Conservation (phyloP, 2,888 invertebrate genomes). For the Napeogenes sylphis region DNA sequence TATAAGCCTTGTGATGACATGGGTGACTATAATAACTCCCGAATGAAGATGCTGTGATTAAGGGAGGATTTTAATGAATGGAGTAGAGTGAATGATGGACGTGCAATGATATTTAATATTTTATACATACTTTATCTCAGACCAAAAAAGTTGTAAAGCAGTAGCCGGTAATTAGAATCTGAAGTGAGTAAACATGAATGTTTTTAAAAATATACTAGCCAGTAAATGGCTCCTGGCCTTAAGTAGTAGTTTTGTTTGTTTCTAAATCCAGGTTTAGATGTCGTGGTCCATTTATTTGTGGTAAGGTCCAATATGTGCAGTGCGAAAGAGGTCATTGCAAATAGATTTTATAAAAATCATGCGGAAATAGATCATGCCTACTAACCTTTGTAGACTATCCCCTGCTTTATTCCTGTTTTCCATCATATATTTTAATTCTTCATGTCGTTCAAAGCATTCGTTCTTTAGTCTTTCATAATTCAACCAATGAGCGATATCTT, state of each 20-base stretch:
- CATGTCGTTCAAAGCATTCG: constrained; percentile 71
- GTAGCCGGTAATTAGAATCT: too few relatives aligned
- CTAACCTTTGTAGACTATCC: constrained; percentile 60
- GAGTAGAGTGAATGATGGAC: constrained; percentile 1
- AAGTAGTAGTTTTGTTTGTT: too few relatives aligned
- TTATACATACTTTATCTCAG: not conserved
- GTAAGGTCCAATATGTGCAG: constrained; percentile 18
- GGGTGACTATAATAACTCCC: not conserved
- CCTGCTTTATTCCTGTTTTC: constrained; percentile 54
- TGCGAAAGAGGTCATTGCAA: constrained; percentile 35
- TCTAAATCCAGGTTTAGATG: too few relatives aligned
- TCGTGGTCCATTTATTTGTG: not conserved
- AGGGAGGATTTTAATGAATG: not conserved
- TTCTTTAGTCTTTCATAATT: constrained; percentile 77
- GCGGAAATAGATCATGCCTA: constrained; percentile 5
- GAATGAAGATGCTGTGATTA: not conserved
- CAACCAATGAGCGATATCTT: constrained; percentile 75
- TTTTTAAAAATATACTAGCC: too few relatives aligned
- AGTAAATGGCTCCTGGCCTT: too few relatives aligned
- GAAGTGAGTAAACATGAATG: too few relatives aligned
- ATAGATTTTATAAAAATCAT: not conserved
- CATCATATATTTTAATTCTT: constrained; percentile 61
- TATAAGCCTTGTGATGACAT: not conserved
- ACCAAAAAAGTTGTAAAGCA: not conserved
- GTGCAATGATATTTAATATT: constrained; percentile 4